Conservation (phyloP, 2,888 invertebrate genomes). For the Xestia rhomboidea region DNA sequence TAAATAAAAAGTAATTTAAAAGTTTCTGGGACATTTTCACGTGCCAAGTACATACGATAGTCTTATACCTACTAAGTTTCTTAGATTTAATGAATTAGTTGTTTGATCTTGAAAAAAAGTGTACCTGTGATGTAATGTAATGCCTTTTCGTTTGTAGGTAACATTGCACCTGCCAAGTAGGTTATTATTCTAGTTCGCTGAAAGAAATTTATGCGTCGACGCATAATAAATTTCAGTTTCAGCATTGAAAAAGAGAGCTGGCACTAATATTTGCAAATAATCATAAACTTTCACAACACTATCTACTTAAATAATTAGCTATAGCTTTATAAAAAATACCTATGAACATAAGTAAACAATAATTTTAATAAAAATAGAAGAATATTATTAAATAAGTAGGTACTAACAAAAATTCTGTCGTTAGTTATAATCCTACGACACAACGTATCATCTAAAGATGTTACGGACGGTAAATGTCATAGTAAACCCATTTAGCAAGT, state of each 20-base stretch:
- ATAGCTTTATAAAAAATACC: not conserved
- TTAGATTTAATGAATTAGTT: conserved; percentile 54
- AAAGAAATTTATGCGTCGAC: conserved; percentile 73
- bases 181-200: conserved; percentile 75
- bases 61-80: conserved; percentile 27
- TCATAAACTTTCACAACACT: not conserved
- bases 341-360: not conserved
- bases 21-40: conserved; percentile 42
- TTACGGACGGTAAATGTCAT: not conserved
- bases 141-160: conserved; percentile 47
- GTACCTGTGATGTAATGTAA: conserved; percentile 45
- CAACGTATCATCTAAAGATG: not conserved
- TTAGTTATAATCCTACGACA: not conserved
- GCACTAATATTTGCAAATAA: conserved; percentile 20
- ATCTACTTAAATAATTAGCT: not conserved
- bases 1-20: conserved; percentile 52
- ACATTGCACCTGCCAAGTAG: conserved; percentile 75
- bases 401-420: not conserved
- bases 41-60: conserved; percentile 52
- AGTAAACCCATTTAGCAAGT: not conserved
- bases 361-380: not conserved
- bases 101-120: conserved; percentile 72
- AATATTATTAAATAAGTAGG: too few relatives aligned
- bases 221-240: conserved; percentile 64
- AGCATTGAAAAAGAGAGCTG: conserved; percentile 37